Conservation (phyloP, 2,797 vertebrate species). For the Poeciliopsis gracilis region DNA sequence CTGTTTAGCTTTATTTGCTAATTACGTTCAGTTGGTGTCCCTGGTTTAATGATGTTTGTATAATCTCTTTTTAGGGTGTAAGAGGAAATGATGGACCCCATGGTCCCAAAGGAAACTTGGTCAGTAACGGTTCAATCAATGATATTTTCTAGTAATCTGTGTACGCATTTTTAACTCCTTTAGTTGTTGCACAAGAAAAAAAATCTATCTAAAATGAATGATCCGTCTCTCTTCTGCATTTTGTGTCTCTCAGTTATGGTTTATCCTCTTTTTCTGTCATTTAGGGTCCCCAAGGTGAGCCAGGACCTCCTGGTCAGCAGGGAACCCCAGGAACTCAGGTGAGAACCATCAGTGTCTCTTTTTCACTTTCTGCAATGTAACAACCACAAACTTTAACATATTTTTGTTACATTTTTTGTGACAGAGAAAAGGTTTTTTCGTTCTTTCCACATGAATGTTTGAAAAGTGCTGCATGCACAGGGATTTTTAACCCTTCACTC, state of each 20-base stretch:
- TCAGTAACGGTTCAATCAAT: slow-evolving; percentile 67
- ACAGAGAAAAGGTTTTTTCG: not conserved
- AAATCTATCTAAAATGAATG: not conserved
- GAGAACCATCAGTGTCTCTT: slow-evolving; percentile 20
- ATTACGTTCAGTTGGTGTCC: not conserved
- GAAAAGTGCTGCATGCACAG: not conserved
- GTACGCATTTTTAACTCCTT: not conserved
- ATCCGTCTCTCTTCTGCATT: not conserved
- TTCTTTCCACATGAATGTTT: not conserved
- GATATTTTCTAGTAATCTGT: not conserved
- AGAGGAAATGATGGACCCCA: slow-evolving; percentile 90
- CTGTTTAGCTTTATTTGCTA: not conserved
- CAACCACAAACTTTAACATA: not conserved
- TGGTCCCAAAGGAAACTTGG: slow-evolving; percentile 91
- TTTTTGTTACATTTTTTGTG: not conserved
- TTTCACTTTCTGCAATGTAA: not conserved
- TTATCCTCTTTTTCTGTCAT: not conserved
- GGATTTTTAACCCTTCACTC: not conserved
- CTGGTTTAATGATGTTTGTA: not conserved
- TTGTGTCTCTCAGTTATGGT: not conserved
- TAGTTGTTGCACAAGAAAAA: not conserved
- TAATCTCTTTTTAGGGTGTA: slow-evolving; percentile 80
- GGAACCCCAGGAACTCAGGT: slow-evolving; percentile 90
- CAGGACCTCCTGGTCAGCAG: slow-evolving; percentile 91
- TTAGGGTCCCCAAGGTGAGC: slow-evolving; percentile 92